These are phyloP conservation scores for Odobenus rosmarus DNA, from an alignment of 2,113 vertebrate genomes.

Conservation along the genomic window DNA sequence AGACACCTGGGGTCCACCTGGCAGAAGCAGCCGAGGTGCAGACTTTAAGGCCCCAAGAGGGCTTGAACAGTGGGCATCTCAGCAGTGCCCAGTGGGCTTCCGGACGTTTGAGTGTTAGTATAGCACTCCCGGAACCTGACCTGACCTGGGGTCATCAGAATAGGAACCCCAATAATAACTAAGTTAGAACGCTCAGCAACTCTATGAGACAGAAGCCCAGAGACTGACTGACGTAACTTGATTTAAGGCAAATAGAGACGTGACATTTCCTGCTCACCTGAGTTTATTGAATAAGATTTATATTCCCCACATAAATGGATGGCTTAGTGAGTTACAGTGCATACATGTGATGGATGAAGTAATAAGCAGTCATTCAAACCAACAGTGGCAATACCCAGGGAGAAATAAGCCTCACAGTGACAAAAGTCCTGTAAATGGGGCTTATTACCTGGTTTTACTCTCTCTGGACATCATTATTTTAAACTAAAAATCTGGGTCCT, in stretches of 20 bases:
- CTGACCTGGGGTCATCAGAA: background rate
- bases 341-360: conserved; percentile 57
- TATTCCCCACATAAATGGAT: conserved; percentile 57
- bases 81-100: background rate
- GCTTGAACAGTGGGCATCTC: background rate
- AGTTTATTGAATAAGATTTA: conserved; percentile 75
- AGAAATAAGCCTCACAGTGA: conserved; percentile 53
- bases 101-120: background rate
- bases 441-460: conserved; percentile 51
- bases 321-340: conserved; percentile 59
- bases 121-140: background rate
- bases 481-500: conserved; percentile 52
- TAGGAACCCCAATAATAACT: background rate
- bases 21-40: background rate
- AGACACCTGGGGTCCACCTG: background rate
- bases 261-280: conserved; percentile 67
- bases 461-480: conserved; percentile 55
- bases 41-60: background rate
- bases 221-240: conserved; percentile 56
- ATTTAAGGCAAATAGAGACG: conserved; percentile 73
- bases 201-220: background rate
- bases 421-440: conserved; percentile 24
- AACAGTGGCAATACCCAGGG: conserved; percentile 43
- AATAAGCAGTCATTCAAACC: conserved; percentile 62
- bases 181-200: conserved; percentile 6